Percentiles rank a stretch among this genome's conserved stretches.
These are phyloP conservation scores for Misgurnus anguillicaudatus DNA, from an alignment of 2,113 vertebrate species.

Conservation along the genomic window DNA sequence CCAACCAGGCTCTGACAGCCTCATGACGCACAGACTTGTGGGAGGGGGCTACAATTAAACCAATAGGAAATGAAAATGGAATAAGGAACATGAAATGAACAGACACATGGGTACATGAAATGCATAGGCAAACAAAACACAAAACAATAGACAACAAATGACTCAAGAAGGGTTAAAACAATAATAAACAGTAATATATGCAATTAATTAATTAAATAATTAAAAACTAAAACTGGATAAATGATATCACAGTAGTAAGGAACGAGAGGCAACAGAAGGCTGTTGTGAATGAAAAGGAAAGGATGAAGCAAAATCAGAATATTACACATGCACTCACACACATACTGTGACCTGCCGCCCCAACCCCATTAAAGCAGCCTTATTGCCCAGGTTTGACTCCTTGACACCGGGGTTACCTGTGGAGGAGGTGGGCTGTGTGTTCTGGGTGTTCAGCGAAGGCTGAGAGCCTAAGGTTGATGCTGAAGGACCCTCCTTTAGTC, in stretches of 20 bases:
- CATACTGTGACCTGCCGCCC: background rate
- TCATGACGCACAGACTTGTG: constrained; percentile 88
- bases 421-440: constrained; percentile 69
- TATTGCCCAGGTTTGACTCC: constrained; percentile 44
- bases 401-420: constrained; percentile 84
- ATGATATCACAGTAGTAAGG: constrained; percentile 4
- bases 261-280: constrained; percentile 55
- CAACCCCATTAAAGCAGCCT: background rate
- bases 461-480: constrained; percentile 68
- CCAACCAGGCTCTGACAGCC: constrained; percentile 97
- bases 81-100: constrained; percentile 54
- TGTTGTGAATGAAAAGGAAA: constrained; percentile 46
- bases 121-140: constrained; percentile 46
- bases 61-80: constrained; percentile 61
- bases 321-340: constrained; percentile 41
- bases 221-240: constrained; percentile 58
- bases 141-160: constrained; percentile 7
- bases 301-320: constrained; percentile 42
- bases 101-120: constrained; percentile 61
- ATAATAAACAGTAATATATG: constrained; percentile 40
- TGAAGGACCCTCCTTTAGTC: constrained; percentile 73
- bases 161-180: constrained; percentile 40
- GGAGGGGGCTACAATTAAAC: constrained; percentile 84
- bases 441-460: constrained; percentile 70
- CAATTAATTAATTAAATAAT: background rate